phyloP scores from a whole-genome alignment of 2,888 invertebrate genomes.

The Nephrotoma flavescens region DNA sequence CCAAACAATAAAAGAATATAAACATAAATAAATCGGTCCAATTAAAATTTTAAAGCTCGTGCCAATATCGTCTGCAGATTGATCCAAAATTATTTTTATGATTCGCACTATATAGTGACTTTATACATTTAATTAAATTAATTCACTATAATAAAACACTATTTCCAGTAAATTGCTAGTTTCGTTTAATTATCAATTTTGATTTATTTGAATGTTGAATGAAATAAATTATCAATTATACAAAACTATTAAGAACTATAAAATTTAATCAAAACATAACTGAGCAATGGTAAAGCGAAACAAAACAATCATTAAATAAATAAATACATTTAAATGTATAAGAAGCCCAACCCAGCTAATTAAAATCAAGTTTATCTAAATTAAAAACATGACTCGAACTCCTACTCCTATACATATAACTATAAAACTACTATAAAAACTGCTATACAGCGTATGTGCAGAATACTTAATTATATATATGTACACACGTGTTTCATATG shows the following conservation, averaged over 20 bases:
- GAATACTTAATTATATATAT: background rate
- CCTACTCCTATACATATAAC: background rate
- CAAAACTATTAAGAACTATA: background rate
- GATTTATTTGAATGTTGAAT: background rate
- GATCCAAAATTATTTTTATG: too few species aligned
- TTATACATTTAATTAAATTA: background rate
- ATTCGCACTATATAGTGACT: too few species aligned
- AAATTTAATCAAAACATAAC: background rate
- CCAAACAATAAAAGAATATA: background rate
- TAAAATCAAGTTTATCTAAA: background rate
- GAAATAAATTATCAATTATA: background rate
- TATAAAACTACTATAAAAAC: background rate
- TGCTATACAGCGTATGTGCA: background rate
- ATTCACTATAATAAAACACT: background rate
- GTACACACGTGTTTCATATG: background rate
- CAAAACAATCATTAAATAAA: background rate
- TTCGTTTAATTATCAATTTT: background rate
- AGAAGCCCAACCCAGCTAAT: background rate
- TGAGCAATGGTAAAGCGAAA: background rate
- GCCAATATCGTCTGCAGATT: too few species aligned
- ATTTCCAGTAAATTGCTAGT: background rate
- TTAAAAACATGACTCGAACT: background rate
- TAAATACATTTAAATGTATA: background rate
- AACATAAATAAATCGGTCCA: background rate
- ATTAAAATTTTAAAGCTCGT: too few species aligned